Evolutionary conservation across 2,888 invertebrate species (phyloP).

Genomic region (Andrena camellia): DNA sequence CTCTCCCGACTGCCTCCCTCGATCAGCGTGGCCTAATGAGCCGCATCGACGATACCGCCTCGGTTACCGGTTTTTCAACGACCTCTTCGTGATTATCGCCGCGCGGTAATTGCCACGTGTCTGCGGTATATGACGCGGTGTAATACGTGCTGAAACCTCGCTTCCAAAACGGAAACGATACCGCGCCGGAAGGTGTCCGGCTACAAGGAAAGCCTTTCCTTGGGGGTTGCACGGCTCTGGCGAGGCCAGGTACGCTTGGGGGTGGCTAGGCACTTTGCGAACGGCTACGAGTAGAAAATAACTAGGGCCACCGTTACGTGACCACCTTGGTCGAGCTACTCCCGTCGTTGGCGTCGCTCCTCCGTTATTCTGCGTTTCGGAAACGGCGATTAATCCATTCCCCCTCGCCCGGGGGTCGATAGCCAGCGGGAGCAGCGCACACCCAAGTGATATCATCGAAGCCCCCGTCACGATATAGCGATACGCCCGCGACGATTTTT

Average conservation of each 20-base stretch:
- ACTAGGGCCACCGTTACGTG: conserved; percentile 44
- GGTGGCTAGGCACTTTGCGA: conserved; percentile 44
- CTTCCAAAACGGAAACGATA: conserved; percentile 83
- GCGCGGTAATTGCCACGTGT: conserved; percentile 70
- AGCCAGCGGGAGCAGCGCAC: background rate
- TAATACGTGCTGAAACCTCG: conserved; percentile 75
- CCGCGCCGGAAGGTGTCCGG: conserved; percentile 83
- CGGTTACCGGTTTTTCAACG: conserved; percentile 65
- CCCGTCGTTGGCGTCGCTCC: background rate
- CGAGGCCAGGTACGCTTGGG: conserved; percentile 15
- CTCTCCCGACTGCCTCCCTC: background rate
- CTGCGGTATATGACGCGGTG: conserved; percentile 63
- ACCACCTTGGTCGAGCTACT: conserved; percentile 3
- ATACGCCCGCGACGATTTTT: background rate
- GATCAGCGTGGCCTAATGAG: conserved; percentile 45
- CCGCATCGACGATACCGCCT: conserved; percentile 59
- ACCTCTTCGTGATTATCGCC: conserved; percentile 64
- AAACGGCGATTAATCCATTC: conserved; percentile 30
- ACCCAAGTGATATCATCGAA: background rate
- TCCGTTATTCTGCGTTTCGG: conserved; percentile 37
- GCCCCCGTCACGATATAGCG: too few species aligned
- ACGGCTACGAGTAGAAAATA: conserved; percentile 45
- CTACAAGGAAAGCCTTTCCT: conserved; percentile 81
- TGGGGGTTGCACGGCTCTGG: conserved; percentile 20
- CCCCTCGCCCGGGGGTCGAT: background rate